Evolutionary conservation across 2,113 vertebrate genomes (phyloP).

Genomic region (Ornithorhynchus anatinus): DNA sequence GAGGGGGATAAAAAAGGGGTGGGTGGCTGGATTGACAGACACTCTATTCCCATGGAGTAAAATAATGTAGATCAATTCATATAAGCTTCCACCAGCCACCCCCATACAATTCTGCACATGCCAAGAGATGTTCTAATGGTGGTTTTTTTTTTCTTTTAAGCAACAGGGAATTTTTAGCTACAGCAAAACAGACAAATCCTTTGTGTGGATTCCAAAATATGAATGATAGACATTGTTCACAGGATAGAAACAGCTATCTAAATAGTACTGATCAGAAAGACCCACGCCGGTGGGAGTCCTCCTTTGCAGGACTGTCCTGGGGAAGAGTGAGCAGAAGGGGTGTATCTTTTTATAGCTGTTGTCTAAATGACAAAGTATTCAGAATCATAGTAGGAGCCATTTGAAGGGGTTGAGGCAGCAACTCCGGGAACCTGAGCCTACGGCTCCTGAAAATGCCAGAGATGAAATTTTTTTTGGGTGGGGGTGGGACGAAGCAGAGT

Average conservation of each 20-base stretch:
- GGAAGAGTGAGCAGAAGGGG: background rate
- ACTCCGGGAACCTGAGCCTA: too few species aligned
- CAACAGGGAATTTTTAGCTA: background rate
- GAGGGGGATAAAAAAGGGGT: background rate
- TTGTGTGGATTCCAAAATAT: background rate
- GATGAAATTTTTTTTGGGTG: too few species aligned
- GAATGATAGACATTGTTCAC: background rate
- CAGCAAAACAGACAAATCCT: conserved; percentile 14
- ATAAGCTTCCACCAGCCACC: background rate
- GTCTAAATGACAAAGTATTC: too few species aligned
- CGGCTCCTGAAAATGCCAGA: too few species aligned
- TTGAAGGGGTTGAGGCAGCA: too few species aligned
- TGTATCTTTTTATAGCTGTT: too few species aligned
- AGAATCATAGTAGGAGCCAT: too few species aligned
- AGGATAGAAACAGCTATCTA: background rate
- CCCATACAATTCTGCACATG: background rate
- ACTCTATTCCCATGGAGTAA: conserved; percentile 16
- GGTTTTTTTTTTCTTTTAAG: conserved; percentile 10
- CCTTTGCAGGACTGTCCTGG: background rate
- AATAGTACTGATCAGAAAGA: background rate
- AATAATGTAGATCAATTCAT: conserved; percentile 23
- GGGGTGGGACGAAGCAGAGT: too few species aligned
- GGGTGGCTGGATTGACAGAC: conserved; percentile 1
- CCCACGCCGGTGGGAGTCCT: background rate
- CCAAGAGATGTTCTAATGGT: conserved; percentile 4